Evolutionary conservation across 2,888 invertebrate genomes (phyloP), one percentile per base, ranked within the genome.

Genomic region (Polyploca ridens): DNA sequence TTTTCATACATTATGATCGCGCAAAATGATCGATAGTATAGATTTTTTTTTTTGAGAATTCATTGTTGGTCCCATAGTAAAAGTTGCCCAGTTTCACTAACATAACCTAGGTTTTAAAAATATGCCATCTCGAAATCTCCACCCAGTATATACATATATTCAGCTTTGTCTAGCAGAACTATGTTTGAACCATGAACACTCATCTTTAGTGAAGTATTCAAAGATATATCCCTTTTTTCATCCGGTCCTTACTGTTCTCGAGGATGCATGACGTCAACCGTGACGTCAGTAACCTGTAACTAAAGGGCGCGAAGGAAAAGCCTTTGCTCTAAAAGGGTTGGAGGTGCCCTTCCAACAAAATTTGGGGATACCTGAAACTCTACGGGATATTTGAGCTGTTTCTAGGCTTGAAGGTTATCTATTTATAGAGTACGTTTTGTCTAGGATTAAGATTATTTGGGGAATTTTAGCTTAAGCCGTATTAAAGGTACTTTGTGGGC

Each of bases 271-370:
- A 54, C 54, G 54, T 19, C 54, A 54, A 10, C 54, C 54, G 54
- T 54, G 54, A 54, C 54, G 16, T 54, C 16, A 54, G 54, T 54
- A 54, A 19, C 7, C 16, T 19, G 10, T 54, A 19, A 54, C 54
- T 19, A 54, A 19, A 10, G 54, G 16, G 8, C 16, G 54, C 1
- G 19, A 54, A 54, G n/a, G 54, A 19, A 19, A 46, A 10, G 10
- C 54, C 54, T 54, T 54, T 54, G 54, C 19, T 19, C 54, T 27
- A 19, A 54, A 54, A 54, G 54, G 54, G 54, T 54, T 14, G 46
- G n/a, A n/a, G n/a, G 46, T 46, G 14, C 14, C 41, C 14, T n/a
- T 19, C 16, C 16, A 54, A 54, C 54, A 19, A 49, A 49, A 49
- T 49, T 49, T 54, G 19, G 16, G 10, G 19, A 54, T n/a, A n/a